These are phyloP conservation scores for Sparidentex hasta DNA, from an alignment of 2,797 vertebrate genomes.

Conservation along the genomic window DNA sequence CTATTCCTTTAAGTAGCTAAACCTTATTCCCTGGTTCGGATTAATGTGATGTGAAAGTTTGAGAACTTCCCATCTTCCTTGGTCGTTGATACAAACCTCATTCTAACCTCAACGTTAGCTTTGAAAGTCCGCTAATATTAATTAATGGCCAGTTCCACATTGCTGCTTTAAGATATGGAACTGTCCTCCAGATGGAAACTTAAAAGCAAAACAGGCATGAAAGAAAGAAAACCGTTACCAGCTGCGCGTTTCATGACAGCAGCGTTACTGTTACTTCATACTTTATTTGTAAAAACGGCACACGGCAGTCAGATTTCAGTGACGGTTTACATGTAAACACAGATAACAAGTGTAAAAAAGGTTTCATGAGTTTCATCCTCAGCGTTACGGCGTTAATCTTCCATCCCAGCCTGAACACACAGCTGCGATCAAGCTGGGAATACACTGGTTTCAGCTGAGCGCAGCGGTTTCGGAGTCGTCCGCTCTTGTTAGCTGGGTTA, in stretches of 20 bases:
- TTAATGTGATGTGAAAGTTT: too few relatives aligned
- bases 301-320: conserved; percentile 4
- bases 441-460: neutral
- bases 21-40: too few relatives aligned
- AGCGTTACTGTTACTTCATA: conserved; percentile 3
- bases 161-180: neutral
- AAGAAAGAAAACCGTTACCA: neutral
- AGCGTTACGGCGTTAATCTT: neutral
- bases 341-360: neutral
- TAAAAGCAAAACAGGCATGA: neutral
- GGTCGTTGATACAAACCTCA: too few relatives aligned
- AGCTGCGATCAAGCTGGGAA: neutral
- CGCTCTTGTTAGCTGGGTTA: neutral
- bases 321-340: conserved; percentile 14
- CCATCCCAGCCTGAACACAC: neutral
- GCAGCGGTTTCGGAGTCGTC: neutral
- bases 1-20: neutral
- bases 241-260: neutral
- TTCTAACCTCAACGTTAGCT: too few relatives aligned
- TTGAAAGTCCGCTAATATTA: too few relatives aligned
- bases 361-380: neutral
- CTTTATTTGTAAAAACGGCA: conserved; percentile 52
- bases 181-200: neutral
- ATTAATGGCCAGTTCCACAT: too few relatives aligned
- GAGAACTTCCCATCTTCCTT: too few relatives aligned